Conservation (phyloP, 2,888 invertebrate genomes). For the Amphipoea lucens region DNA sequence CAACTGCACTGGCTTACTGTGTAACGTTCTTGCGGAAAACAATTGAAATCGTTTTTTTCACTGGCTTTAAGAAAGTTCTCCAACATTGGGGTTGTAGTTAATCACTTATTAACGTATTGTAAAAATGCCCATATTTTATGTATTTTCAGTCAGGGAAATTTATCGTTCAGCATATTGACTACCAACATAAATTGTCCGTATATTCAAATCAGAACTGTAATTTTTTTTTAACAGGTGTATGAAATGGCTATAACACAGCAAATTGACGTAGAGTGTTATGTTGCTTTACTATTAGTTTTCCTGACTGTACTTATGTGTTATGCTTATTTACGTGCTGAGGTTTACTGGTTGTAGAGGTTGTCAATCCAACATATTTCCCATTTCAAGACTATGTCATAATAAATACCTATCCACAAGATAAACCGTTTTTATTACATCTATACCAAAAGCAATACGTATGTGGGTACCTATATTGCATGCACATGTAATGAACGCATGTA, state of each 20-base stretch:
- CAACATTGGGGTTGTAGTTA: neutral
- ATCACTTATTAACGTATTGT: too few species aligned
- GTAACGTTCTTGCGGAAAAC: neutral
- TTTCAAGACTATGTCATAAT: neutral
- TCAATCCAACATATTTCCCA: neutral
- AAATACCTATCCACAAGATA: neutral
- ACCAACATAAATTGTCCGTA: neutral
- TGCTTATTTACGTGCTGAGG: neutral
- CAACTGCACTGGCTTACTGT: neutral
- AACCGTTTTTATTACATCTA: neutral
- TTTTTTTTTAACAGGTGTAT: too few species aligned
- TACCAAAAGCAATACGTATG: slow-evolving; percentile 6
- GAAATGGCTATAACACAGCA: neutral
- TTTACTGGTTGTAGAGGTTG: neutral
- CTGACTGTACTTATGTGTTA: neutral
- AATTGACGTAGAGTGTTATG: neutral
- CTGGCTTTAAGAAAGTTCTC: too few species aligned
- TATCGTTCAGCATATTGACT: neutral
- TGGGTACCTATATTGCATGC: neutral
- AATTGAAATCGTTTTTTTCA: neutral
- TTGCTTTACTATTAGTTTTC: neutral
- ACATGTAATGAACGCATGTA: slow-evolving; percentile 17
- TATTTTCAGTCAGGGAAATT: neutral
- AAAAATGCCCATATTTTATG: neutral
- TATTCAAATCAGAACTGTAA: neutral